These are phyloP conservation scores for Morpho deidamia DNA, from an alignment of 2,888 invertebrate species.

Conservation along the genomic window DNA sequence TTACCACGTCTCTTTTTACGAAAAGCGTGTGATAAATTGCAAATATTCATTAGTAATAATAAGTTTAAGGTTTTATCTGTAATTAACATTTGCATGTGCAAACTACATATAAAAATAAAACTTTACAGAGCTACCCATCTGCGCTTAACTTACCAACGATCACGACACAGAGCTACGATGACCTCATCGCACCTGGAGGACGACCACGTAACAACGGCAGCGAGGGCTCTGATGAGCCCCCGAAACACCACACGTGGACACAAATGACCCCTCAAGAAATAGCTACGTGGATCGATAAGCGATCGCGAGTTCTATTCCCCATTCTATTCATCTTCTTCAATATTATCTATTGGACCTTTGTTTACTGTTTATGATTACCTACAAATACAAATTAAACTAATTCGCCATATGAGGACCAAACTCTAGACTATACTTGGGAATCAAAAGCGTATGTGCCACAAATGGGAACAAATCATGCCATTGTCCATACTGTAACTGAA, in stretches of 20 bases:
- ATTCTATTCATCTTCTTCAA: constrained; percentile 88
- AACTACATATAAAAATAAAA: neutral
- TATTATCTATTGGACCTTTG: constrained; percentile 87
- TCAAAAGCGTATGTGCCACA: no score
- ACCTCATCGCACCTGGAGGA: constrained; percentile 55
- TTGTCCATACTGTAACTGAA: no score
- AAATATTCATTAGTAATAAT: no score
- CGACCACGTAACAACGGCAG: constrained; percentile 49
- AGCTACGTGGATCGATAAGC: constrained; percentile 90
- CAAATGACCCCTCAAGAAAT: constrained; percentile 94
- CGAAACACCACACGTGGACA: constrained; percentile 80
- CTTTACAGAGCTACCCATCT: constrained; percentile 80
- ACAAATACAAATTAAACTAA: neutral
- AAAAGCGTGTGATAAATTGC: no score
- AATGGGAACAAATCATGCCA: no score
- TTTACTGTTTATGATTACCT: constrained; percentile 71
- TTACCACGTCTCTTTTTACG: no score
- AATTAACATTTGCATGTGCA: no score
- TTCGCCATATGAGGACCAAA: no score
- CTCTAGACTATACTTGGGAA: no score
- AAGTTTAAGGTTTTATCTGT: no score
- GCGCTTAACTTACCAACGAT: constrained; percentile 83
- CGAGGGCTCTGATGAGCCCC: constrained; percentile 56
- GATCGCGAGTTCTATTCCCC: constrained; percentile 88
- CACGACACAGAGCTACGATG: constrained; percentile 83